phyloP scores from a whole-genome alignment of 1,140 invertebrate species.

The Odontomachus brunneus region DNA sequence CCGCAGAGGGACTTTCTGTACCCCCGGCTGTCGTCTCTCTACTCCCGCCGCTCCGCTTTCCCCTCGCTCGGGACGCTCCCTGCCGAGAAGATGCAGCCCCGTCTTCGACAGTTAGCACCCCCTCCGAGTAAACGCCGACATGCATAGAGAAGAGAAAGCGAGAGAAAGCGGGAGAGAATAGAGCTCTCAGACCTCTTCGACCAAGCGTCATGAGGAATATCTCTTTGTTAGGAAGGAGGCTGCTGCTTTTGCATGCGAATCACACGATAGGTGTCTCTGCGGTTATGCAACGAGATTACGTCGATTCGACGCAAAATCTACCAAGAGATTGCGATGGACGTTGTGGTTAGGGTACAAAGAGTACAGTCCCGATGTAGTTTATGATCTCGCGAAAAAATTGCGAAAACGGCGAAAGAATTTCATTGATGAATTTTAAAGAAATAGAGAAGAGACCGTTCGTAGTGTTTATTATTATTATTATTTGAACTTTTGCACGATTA shows the following conservation, averaged over 20 bases:
- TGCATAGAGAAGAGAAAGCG: background rate
- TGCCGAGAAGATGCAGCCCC: conserved; percentile 53
- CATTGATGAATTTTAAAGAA: no score
- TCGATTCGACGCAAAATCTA: background rate
- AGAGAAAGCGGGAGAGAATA: conserved; percentile 3
- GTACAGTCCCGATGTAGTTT: background rate
- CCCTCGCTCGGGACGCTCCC: conserved; percentile 35
- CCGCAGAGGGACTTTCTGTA: conserved; percentile 71
- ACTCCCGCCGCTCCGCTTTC: background rate
- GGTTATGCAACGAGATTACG: conserved; percentile 7
- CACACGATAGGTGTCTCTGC: background rate
- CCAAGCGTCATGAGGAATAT: conserved; percentile 18
- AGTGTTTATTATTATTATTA: background rate
- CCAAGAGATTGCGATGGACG: background rate
- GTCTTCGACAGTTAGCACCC: conserved; percentile 68
- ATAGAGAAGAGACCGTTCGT: no score
- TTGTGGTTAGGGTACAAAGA: background rate
- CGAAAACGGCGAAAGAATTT: no score
- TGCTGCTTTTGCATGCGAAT: background rate
- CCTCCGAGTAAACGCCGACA: conserved; percentile 44
- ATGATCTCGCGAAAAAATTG: no score
- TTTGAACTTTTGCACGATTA: background rate
- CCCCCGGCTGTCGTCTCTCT: conserved; percentile 8
- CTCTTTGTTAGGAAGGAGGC: background rate
- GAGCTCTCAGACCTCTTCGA: conserved; percentile 39